Evolutionary conservation across 2,113 vertebrate species (phyloP).

Genomic region (Oreamnos americanus): DNA sequence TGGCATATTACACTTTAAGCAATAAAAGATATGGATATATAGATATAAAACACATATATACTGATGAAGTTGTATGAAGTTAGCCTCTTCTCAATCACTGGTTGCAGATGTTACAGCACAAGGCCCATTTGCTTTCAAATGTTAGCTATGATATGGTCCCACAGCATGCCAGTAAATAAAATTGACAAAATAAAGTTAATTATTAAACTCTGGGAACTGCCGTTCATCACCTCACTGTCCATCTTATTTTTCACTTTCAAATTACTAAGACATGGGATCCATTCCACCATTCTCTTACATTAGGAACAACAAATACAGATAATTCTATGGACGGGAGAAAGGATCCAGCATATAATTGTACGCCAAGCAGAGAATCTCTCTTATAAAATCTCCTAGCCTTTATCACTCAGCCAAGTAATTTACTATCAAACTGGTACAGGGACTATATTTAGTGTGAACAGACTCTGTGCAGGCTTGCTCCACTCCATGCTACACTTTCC

Average conservation of each 20-base stretch:
- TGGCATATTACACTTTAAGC: background rate
- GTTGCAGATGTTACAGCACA: background rate
- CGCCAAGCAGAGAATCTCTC: background rate
- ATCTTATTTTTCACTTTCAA: background rate
- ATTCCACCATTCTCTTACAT: background rate
- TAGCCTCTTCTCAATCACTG: background rate
- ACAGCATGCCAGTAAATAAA: background rate
- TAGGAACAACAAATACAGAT: background rate
- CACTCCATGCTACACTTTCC: background rate
- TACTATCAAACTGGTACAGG: background rate
- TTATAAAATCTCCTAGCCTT: background rate
- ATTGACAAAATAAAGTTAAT: background rate
- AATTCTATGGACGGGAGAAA: background rate
- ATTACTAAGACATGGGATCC: background rate
- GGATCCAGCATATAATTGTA: background rate
- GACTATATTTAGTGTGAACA: background rate
- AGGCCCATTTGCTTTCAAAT: background rate
- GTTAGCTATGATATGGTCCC: background rate
- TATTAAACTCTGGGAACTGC: background rate
- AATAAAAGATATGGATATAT: background rate
- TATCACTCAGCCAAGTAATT: background rate
- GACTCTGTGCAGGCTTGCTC: background rate
- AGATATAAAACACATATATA: background rate
- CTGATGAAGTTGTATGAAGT: background rate
- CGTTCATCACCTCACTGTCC: background rate